Base-by-base conservation (phyloP, 2,888 invertebrate genomes). In the Drosophila acutilabella region DNA sequence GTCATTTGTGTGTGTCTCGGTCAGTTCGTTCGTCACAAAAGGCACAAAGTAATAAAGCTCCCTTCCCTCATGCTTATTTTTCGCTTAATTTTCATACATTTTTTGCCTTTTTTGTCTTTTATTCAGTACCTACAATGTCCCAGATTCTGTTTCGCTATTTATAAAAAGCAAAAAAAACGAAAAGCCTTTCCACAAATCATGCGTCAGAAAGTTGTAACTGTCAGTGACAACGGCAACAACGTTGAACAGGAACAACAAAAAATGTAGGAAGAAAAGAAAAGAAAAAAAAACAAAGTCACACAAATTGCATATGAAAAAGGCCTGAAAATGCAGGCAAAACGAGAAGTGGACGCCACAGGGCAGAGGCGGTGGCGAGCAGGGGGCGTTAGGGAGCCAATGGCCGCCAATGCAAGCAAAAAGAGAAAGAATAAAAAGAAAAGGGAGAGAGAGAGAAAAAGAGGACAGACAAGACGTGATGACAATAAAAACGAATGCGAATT, bases 141-240 rank as follows among this genome's bases (percentile, higher is more conserved):
- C 74, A 84, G 68, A 69, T 84, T 75, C 58, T 45, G 52, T 65
- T 69, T 61, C 59, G 71, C 69, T 73, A 80, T 74, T 83, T 81
- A 62, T 79, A 69, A 47, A 67, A 69, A 70, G 82, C 80, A 69
- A 47, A 67, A 69, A 76, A 76, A 85, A 80, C 61, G 62, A 79
- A 74, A 73, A 82, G 74, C 88, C 72, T 88, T 88, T 88, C 74
- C 72, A 88, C 88, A 85, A 82, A 84, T 84, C 83, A 84, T 85
- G 86, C 88, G 86, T 84, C 83, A 85, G 81, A 80, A 79, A 82
- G 88, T 85, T 85, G 82, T 74, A 80, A 81, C 88, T 88, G 83
- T 84, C 83, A 84, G 74, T 68, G 76, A 75, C 80, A 81, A 81
- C 66, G 61, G 38, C 38, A 23, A 45, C 42, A 20, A 36, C 42